Conservation (phyloP, 2,888 invertebrate genomes). For the Ethmia dodecea region DNA sequence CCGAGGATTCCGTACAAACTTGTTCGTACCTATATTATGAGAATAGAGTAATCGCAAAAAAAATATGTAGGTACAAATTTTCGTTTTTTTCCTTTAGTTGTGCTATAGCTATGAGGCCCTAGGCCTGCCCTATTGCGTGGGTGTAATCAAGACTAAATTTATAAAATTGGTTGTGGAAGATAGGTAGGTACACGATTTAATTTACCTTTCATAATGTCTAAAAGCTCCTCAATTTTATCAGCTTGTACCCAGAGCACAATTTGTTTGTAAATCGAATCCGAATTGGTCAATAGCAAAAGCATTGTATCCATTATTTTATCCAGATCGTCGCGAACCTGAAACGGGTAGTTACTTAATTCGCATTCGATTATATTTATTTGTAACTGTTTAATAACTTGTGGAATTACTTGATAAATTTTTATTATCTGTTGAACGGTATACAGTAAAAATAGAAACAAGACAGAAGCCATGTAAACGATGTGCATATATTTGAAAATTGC, state of each 20-base stretch:
- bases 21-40: too few relatives aligned
- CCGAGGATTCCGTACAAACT: too few relatives aligned
- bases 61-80: too few relatives aligned
- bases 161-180: not conserved
- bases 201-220: slow-evolving; percentile 38
- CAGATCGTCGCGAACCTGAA: slow-evolving; percentile 36
- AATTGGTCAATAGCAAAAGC: slow-evolving; percentile 44
- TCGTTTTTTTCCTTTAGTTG: too few relatives aligned
- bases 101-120: too few relatives aligned
- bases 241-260: slow-evolving; percentile 31
- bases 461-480: slow-evolving; percentile 29
- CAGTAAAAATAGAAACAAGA: slow-evolving; percentile 28
- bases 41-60: too few relatives aligned
- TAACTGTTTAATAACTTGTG: not conserved
- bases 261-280: slow-evolving; percentile 43
- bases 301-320: slow-evolving; percentile 44
- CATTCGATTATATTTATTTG: not conserved
- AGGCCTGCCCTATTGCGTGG: too few relatives aligned
- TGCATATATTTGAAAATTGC: slow-evolving; percentile 28
- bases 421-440: slow-evolving; percentile 40
- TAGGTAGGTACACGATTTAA: not conserved
- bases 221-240: slow-evolving; percentile 33
- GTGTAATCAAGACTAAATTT: too few relatives aligned
- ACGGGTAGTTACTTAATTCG: slow-evolving; percentile 2
- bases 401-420: slow-evolving; percentile 39